phyloP scores from a whole-genome alignment of 2,888 invertebrate species.

The Tanytarsus gracilentus region DNA sequence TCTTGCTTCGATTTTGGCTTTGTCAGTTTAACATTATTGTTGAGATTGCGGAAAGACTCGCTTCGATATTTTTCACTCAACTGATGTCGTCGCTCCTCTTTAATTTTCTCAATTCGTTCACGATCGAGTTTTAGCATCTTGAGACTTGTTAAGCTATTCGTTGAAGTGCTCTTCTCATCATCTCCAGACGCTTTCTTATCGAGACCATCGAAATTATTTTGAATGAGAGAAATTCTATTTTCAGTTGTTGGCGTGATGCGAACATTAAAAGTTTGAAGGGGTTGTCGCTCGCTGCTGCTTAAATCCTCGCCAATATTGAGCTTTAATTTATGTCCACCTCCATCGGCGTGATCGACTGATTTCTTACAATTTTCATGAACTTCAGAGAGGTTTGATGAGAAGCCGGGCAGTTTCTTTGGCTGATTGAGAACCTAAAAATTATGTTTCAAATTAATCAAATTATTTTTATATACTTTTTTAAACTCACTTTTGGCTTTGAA shows the following conservation, averaged over 20 bases:
- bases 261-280: slow-evolving; percentile 35
- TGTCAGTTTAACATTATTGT: slow-evolving; percentile 45
- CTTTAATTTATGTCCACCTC: slow-evolving; percentile 35
- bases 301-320: slow-evolving; percentile 31
- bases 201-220: slow-evolving; percentile 39
- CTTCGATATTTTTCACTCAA: slow-evolving; percentile 78
- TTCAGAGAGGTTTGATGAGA: slow-evolving; percentile 31
- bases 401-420: slow-evolving; percentile 47
- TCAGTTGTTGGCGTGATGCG: slow-evolving; percentile 53
- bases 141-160: slow-evolving; percentile 37
- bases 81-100: slow-evolving; percentile 79
- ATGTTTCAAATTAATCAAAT: too few relatives aligned
- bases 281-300: slow-evolving; percentile 29
- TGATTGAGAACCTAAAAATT: too few relatives aligned
- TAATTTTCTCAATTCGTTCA: slow-evolving; percentile 81
- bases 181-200: slow-evolving; percentile 34
- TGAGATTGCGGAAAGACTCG: slow-evolving; percentile 62
- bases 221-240: slow-evolving; percentile 53
- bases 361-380: slow-evolving; percentile 9
- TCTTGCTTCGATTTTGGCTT: slow-evolving; percentile 44
- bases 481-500: slow-evolving; percentile 49
- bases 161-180: slow-evolving; percentile 39
- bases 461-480: too few relatives aligned
- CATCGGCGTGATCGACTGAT: slow-evolving; percentile 12
- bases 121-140: slow-evolving; percentile 54